Evolutionary conservation across 2,888 invertebrate genomes (phyloP), one percentile per base, ranked within the genome.

Genomic region (Euphydryas editha): DNA sequence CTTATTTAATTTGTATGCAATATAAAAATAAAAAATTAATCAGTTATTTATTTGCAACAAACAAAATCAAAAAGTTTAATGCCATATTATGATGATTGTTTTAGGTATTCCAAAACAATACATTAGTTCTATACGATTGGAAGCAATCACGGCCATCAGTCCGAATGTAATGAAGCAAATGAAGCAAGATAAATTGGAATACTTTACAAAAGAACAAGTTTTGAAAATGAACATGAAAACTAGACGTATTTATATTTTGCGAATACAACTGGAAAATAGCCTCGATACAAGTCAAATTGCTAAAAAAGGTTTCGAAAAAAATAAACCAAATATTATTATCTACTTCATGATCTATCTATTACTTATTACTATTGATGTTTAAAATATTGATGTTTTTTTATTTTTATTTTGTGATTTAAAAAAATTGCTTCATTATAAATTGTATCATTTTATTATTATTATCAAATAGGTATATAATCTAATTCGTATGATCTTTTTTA

Each of bases 131-230:
- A 78, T 92, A 64, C 81, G 83, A 63, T 76, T 91, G 46, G 90
- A 91, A 81, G 89, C 92, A 21, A 79, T 91, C 36, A 71, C 85
- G 47, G 88, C 86, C 15, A 86, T 92, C 44, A 78, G 77, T 24
- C 72, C 80, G 1, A 72, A 76, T 46, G 86, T 91, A 1, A 85
- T 92, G 77, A 85, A 80, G 73, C 64, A 60, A 15, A 86, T 92
- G 51, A 77, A 79, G 69, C 86, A 87, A 68, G 76, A 81, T 6
- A 91, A 92, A 70, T 73, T 92, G 18, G 72, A 81, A 63, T 86
- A 75, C 72, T 92, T 92, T 66, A 88, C 90, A 1, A 86, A 85
- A 65, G 84, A 87, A 65, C 92, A 92, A 75, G 87, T 92, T 74
- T 68, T 87, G 59, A 77, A 87, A 65, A 87, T 92, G 89, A 78